Percentiles rank a stretch among this genome's conserved stretches.
Conservation (phyloP, 2,797 vertebrate genomes). For the Cottoperca gobio region DNA sequence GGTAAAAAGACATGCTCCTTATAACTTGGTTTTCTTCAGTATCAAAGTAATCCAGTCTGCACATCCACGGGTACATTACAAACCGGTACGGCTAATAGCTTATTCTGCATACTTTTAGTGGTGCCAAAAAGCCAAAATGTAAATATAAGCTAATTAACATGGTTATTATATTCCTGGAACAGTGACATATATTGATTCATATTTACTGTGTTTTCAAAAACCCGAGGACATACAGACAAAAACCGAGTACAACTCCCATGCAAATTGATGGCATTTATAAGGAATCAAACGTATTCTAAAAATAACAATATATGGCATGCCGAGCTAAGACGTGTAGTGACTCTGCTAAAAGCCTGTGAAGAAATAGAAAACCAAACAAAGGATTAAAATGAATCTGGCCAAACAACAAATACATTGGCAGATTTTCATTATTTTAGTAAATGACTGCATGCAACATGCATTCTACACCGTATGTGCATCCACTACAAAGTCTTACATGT, state of each 20-base stretch:
- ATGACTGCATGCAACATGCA: neutral
- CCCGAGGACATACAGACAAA: neutral
- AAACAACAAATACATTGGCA: neutral
- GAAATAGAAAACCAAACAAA: neutral
- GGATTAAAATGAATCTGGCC: neutral
- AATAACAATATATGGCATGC: neutral
- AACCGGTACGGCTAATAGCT: no score
- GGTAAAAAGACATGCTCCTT: no score
- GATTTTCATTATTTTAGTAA: neutral
- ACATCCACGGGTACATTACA: no score
- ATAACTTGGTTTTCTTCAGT: no score
- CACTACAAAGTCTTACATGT: neutral
- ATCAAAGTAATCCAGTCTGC: no score
- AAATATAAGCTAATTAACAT: no score
- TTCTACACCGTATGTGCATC: neutral
- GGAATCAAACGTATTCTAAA: neutral
- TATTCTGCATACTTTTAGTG: no score
- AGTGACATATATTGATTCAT: neutral
- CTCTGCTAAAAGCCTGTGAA: neutral
- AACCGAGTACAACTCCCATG: neutral
- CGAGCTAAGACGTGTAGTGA: neutral
- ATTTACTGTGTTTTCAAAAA: neutral
- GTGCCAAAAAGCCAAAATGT: no score
- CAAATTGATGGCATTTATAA: neutral
- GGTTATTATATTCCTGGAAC: neutral